Conservation (phyloP, 2,888 invertebrate species). For the Julus scandinavius region DNA sequence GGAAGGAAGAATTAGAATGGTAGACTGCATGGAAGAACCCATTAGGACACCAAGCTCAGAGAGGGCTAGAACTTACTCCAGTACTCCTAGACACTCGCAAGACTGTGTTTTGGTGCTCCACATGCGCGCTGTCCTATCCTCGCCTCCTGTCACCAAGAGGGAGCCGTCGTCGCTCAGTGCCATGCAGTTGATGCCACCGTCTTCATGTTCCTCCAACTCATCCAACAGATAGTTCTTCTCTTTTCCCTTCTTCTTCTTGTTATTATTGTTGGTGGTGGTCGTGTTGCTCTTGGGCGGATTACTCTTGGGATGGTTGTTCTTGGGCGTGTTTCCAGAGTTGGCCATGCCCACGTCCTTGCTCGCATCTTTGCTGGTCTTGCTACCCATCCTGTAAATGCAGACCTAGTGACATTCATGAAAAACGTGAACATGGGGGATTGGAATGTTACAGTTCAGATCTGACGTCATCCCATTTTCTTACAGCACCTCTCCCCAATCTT, state of each 20-base stretch:
- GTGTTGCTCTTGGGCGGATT: neutral
- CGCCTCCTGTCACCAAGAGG: constrained; percentile 68
- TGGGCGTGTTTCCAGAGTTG: neutral
- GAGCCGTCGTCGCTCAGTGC: constrained; percentile 68
- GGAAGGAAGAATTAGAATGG: no score
- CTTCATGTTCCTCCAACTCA: constrained; percentile 66
- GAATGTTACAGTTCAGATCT: no score
- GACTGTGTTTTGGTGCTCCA: constrained; percentile 68
- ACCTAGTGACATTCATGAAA: neutral
- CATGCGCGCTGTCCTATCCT: constrained; percentile 67
- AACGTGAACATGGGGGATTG: no score
- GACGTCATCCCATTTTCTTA: no score
- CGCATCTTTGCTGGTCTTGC: constrained; percentile 16
- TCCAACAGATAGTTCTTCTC: constrained; percentile 56
- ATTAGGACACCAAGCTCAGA: neutral
- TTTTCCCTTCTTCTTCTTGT: constrained; percentile 28
- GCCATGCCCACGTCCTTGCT: neutral
- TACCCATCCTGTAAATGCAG: neutral
- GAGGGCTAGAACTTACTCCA: constrained; percentile 60
- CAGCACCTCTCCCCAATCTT: no score
- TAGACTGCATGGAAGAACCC: no score
- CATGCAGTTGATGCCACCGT: constrained; percentile 68
- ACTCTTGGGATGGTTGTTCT: neutral
- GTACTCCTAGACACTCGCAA: constrained; percentile 68
- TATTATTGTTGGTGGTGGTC: neutral